These are phyloP conservation scores for Zaprionus kolodkinae DNA, from an alignment of 1,140 invertebrate species.

Conservation along the genomic window DNA sequence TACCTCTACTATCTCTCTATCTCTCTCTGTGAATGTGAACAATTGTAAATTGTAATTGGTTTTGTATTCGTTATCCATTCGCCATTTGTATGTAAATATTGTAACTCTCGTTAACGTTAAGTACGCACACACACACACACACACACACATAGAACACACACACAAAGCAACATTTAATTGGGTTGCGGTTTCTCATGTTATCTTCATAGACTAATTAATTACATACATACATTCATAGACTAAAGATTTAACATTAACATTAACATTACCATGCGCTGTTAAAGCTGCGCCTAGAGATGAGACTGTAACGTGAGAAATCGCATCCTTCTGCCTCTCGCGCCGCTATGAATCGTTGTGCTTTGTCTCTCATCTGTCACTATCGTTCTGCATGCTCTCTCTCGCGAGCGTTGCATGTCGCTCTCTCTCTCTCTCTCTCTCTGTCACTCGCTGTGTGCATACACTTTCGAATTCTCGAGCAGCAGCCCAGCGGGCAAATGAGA, in stretches of 20 bases:
- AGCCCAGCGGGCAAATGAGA: constrained; percentile 29
- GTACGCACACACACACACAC: constrained; percentile 16
- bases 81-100: constrained; percentile 36
- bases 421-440: not conserved
- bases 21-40: constrained; percentile 34
- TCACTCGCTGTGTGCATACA: no score
- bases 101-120: constrained; percentile 41
- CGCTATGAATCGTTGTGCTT: constrained; percentile 11
- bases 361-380: constrained; percentile 4
- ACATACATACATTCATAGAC: no score
- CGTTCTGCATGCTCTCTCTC: constrained; percentile 23
- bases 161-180: not conserved
- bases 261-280: not conserved
- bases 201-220: no score
- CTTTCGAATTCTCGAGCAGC: not conserved
- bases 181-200: not conserved
- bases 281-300: not conserved
- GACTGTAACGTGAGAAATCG: constrained; percentile 14
- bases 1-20: constrained; percentile 2
- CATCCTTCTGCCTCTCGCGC: not conserved
- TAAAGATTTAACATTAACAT: not conserved
- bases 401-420: constrained; percentile 32
- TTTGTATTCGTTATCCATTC: constrained; percentile 23
- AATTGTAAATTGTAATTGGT: constrained; percentile 55
- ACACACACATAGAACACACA: not conserved